These are phyloP conservation scores for Craseonycteris thonglongyai DNA, from an alignment of 2,113 vertebrate species.

Conservation along the genomic window DNA sequence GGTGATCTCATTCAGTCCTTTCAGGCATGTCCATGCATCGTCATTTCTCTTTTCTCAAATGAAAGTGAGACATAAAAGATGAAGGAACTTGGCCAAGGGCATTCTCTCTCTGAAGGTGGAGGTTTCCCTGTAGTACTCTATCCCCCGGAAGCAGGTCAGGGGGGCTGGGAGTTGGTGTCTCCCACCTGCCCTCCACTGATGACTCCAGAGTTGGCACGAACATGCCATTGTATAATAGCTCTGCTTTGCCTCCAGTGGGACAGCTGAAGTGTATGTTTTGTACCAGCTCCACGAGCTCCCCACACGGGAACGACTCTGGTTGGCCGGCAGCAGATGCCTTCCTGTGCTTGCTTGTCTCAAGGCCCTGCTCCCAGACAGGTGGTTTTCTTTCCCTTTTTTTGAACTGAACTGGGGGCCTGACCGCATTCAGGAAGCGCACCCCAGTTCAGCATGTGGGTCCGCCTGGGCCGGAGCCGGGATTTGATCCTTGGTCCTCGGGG, in stretches of 20 bases:
- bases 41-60: neutral
- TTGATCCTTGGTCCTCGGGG: too few species aligned
- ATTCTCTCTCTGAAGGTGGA: neutral
- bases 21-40: too few species aligned
- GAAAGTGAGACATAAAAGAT: neutral
- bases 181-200: accelerated
- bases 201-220: accelerated
- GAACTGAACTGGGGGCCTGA: too few species aligned
- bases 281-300: accelerated
- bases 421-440: too few species aligned
- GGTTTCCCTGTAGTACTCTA: neutral
- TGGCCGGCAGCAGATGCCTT: accelerated
- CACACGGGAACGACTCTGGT: neutral
- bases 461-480: too few species aligned
- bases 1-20: neutral
- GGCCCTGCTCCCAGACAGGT: neutral
- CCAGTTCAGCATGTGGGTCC: too few species aligned
- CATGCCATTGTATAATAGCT: accelerated
- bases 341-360: neutral
- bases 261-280: neutral
- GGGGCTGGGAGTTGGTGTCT: too few species aligned
- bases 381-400: neutral
- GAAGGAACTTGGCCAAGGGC: neutral
- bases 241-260: neutral
- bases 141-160: too few species aligned